Base-by-base conservation (phyloP, 2,113 vertebrate species). In the Microtus richardsoni region DNA sequence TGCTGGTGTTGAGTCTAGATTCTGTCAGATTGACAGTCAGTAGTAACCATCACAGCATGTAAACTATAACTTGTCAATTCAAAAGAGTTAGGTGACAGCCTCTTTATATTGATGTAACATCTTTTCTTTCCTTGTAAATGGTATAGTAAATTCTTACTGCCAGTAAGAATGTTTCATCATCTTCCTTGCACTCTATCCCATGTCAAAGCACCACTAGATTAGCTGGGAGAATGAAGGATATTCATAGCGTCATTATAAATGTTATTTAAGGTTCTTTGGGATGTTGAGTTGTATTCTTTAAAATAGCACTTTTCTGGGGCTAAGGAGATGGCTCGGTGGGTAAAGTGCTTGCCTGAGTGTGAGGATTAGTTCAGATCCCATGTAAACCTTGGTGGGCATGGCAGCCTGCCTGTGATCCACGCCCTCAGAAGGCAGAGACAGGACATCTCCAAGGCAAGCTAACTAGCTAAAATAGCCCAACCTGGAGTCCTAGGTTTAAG, bases 91-190 rank as follows among this genome's bases (percentile, higher is more conserved):
- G 5, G 17, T 64, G 39, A 60, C 79, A 75, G 41, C 19, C 49
- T 93, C 33, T 83, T 62, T 84, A 17, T 93, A 66, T 41, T 39
- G 58, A 44, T 9, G 60, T 68, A 89, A 93, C 74, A 70, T 91
- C 78, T 86, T 83, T 88, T 36, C 83, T 89, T 73, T 86, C 73
- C 79, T 78, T 85, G 2, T 86, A 83, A 95, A 54, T 47, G 0
- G 5, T 44, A 24, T 54, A 64, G 28, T 90, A 77, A 82, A 33
- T 83, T 94, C 49, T 93, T 91, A 54, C 47, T 86, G 28, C 87
- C n/a, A 87, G 0, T 39, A 24, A 75, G 82, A 95, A 5, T 86
- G 49, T 44, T 74, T 95, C 44, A 74, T 92, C 39, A 49, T 28
- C 5, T 17, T 80, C 3, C 58, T 87, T 90, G 47, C 22, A 62